Evolutionary conservation across 2,797 vertebrate species (phyloP).

Genomic region (Cyclopterus lumpus): DNA sequence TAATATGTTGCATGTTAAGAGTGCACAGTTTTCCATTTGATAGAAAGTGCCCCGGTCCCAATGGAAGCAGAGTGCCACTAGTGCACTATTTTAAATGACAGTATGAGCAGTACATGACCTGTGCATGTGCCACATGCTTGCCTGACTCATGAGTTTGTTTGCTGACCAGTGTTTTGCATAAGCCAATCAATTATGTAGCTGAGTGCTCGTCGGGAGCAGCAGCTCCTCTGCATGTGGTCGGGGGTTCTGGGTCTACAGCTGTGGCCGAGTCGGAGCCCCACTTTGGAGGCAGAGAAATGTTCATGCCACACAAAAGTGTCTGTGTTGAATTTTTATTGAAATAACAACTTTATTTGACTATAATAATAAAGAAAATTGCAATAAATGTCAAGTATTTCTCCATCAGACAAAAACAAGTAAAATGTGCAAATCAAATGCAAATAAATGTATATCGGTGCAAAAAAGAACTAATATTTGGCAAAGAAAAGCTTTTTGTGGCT

Average conservation of each 20-base stretch:
- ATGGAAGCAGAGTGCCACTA: constrained; percentile 13
- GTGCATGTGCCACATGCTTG: constrained; percentile 34
- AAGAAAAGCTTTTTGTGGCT: too few species aligned
- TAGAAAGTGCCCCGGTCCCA: not conserved
- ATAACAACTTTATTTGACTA: too few species aligned
- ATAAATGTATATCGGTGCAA: too few species aligned
- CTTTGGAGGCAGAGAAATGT: too few species aligned
- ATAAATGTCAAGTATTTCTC: too few species aligned
- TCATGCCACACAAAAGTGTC: too few species aligned
- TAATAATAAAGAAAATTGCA: too few species aligned
- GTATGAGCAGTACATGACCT: constrained; percentile 39
- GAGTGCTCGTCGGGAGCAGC: constrained; percentile 34
- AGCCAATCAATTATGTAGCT: constrained; percentile 44
- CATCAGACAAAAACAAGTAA: too few species aligned
- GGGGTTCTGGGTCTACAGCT: not conserved
- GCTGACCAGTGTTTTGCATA: constrained; percentile 39
- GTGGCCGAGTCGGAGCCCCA: too few species aligned
- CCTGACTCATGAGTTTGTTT: constrained; percentile 14
- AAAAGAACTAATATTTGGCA: too few species aligned
- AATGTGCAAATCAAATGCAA: too few species aligned
- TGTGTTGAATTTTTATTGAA: too few species aligned
- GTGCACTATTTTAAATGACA: constrained; percentile 53
- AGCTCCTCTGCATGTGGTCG: not conserved
- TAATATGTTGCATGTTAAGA: not conserved
- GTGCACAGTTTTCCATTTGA: not conserved